phyloP scores from a whole-genome alignment of 2,113 vertebrate species.

The Marmota flaviventris region DNA sequence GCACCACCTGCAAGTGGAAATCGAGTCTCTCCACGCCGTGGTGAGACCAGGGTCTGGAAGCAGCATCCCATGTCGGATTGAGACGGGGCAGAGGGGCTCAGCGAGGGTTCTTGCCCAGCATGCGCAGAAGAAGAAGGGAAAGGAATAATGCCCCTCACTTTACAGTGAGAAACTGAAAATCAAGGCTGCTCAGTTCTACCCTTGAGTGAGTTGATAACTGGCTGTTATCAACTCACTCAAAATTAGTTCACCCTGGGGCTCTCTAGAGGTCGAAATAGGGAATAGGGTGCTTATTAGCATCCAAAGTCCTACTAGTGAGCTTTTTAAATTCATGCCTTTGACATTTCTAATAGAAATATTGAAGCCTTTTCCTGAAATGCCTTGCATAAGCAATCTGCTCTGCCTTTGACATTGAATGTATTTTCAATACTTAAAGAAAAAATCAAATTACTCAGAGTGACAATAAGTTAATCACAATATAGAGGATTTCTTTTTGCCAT shows the following conservation, averaged over 20 bases:
- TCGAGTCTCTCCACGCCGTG: slow-evolving; percentile 95
- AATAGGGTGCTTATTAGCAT: not conserved
- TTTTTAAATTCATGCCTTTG: not conserved
- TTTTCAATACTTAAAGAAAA: slow-evolving; percentile 53
- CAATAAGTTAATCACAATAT: not conserved
- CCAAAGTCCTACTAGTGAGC: not conserved
- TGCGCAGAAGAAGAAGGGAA: not conserved
- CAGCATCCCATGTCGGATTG: not conserved
- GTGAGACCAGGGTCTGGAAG: slow-evolving; percentile 85
- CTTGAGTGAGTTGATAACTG: too few relatives aligned
- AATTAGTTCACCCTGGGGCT: not conserved
- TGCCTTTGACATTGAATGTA: slow-evolving; percentile 12
- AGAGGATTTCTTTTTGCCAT: not conserved
- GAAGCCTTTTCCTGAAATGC: slow-evolving; percentile 24
- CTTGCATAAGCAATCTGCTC: slow-evolving; percentile 1
- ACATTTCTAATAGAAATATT: slow-evolving; percentile 26
- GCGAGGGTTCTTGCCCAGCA: not conserved
- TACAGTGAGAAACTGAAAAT: not conserved
- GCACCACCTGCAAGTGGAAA: slow-evolving; percentile 96
- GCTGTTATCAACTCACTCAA: not conserved
- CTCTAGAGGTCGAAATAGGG: not conserved
- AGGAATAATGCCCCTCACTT: not conserved
- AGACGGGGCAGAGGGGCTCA: not conserved
- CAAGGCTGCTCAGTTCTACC: not conserved
- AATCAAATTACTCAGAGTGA: not conserved